These are phyloP conservation scores for Clepsis dumicolana DNA, from an alignment of 2,888 invertebrate genomes.

Conservation along the genomic window DNA sequence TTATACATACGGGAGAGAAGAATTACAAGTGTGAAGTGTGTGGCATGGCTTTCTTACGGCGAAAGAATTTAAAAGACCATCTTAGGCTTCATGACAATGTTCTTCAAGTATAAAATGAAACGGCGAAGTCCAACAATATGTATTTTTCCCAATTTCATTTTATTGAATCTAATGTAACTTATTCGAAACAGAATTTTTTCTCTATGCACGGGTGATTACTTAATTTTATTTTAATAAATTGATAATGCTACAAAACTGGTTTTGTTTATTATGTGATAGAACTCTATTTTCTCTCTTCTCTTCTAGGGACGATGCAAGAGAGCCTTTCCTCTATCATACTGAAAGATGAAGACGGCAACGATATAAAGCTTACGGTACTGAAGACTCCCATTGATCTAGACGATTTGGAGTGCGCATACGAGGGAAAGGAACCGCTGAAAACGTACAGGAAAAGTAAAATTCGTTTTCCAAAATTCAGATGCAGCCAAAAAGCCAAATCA, in stretches of 20 bases:
- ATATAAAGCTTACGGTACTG: constrained; percentile 62
- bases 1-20: constrained; percentile 85
- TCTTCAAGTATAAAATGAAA: constrained; percentile 40
- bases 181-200: constrained; percentile 3
- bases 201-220: constrained; percentile 10
- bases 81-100: constrained; percentile 72
- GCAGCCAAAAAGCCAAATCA: constrained; percentile 24
- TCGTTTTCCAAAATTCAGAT: constrained; percentile 14
- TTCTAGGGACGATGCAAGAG: constrained; percentile 72
- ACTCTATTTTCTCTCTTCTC: constrained; percentile 56
- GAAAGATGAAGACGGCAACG: constrained; percentile 64
- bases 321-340: constrained; percentile 63
- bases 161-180: constrained; percentile 5
- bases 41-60: constrained; percentile 78
- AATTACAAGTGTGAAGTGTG: constrained; percentile 85
- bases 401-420: constrained; percentile 55
- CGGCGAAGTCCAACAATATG: background rate
- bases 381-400: constrained; percentile 64
- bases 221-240: constrained; percentile 36
- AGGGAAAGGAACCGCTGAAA: constrained; percentile 39
- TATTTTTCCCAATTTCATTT: constrained; percentile 17
- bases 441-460: constrained; percentile 17
- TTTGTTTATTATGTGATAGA: constrained; percentile 30
- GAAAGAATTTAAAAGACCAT: constrained; percentile 80
- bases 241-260: constrained; percentile 22